Evolutionary conservation across 2,797 vertebrate species (phyloP), one percentile per base, ranked within the genome.

Genomic region (Garrulus glandarius): DNA sequence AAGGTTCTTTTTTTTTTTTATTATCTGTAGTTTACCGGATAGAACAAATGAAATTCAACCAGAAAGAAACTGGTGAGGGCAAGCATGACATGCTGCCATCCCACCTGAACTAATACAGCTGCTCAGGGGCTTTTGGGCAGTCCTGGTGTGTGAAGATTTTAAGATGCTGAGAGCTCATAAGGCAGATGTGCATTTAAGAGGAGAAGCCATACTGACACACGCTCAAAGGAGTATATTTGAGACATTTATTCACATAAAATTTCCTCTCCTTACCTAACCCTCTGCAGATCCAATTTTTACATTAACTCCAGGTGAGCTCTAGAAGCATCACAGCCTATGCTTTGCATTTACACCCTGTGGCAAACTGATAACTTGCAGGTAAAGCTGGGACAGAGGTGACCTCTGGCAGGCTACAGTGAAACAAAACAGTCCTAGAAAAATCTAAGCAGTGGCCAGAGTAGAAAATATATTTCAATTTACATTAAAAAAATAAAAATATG

Each of bases 11-110:
- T 2, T 5, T 32, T 41, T 41, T 65, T 87, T 70, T 56, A 39
- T 61, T 78, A 93, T 95, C 84, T 91, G 44, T 64, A 74, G 43
- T 91, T 96, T 72, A 92, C 22, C 15, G 4, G 64, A 63, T 53
- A 88, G 49, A 95, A 84, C 13, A 39, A 86, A 92, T 50, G 13
- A 92, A 93, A 90, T 92, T 79, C 77, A 86, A 32, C 39, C 46
- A 72, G 83, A 72, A 89, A 69, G 49, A 76, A 79, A 76, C 39
- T 64, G 67, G 69, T 2, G 21, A 70, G 75, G 77, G 65, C 39
- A 78, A 30, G 50, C 27, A 34, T 1, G 27, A 81, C 36, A 86
- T 0, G 0, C 44, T 95, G 74, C 74, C 41, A 41, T 59, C 77
- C 67, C 85, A 87, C 49, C 50, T 90, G 80, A 92, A 88, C 74